Conservation (phyloP, 2,113 vertebrate species). For the Elanus axillaris region DNA sequence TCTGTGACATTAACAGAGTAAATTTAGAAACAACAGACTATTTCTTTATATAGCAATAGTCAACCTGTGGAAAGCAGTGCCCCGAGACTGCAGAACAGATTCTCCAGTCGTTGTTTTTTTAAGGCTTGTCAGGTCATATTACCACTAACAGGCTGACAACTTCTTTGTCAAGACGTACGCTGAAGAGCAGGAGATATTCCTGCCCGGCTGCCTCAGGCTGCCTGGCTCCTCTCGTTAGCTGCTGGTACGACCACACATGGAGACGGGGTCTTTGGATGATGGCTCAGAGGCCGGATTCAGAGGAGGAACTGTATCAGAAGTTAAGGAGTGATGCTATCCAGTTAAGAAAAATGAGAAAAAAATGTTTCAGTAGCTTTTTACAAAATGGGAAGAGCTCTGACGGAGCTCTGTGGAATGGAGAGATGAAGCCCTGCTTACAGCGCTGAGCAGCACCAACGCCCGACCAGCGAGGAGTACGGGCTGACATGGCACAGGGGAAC, state of each 20-base stretch:
- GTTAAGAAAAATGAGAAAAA: not conserved
- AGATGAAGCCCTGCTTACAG: not conserved
- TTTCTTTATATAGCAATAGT: not conserved
- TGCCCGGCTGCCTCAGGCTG: not conserved
- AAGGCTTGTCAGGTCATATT: not conserved
- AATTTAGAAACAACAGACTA: not conserved
- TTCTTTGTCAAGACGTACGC: rapidly evolving
- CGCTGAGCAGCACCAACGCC: rapidly evolving
- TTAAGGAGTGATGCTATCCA: not conserved
- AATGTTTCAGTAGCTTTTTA: rapidly evolving
- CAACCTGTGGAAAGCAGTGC: not conserved
- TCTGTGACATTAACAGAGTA: not conserved
- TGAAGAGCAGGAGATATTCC: not conserved
- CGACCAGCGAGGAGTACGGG: rapidly evolving
- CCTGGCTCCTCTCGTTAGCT: rapidly evolving
- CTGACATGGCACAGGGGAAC: rapidly evolving
- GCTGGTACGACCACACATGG: rapidly evolving
- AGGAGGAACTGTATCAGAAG: rapidly evolving
- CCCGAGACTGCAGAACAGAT: not conserved
- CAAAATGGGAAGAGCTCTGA: rapidly evolving
- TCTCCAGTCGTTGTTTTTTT: rapidly evolving
- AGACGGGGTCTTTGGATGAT: rapidly evolving
- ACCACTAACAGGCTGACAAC: not conserved
- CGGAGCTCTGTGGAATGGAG: rapidly evolving
- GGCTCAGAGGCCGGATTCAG: rapidly evolving